Base-by-base conservation (phyloP, 2,888 invertebrate genomes). In the Pantelozetes paolii region DNA sequence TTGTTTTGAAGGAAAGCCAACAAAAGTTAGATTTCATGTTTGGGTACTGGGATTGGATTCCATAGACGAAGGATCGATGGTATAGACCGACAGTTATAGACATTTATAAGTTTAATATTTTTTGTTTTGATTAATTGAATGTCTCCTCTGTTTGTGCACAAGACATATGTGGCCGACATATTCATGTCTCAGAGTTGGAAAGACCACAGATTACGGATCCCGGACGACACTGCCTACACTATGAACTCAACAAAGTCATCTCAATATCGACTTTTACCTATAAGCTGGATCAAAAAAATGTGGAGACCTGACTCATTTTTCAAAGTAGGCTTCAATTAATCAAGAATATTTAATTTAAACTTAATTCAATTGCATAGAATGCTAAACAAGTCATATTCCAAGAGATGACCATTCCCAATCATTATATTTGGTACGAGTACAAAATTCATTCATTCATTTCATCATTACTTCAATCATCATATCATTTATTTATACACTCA, bases 61-160 rank as follows among this genome's bases (percentile, higher is more conserved):
- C n/a, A 94, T 95, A 78, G 93, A 94, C 81, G 95, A 94, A 82
- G 93, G 94, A 83, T 93, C 93, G 59, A 95, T 95, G 94, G 92
- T 90, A 64, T 59, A 28, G 28, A 6, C 11, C 6, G 3, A 20
- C 15, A 8, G 36, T 11, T 48, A 57, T 57, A 26, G 26, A 57
- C 13, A 57, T 23, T 26, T n/a, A 13, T 50, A 50, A 50, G 20
- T n/a, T 50, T 8, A 50, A 50, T 50, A 50, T 36, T 8, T 36
- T 36, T 36, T 36, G 36, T 36, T 36, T 15, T 50, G 50, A 50
- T 50, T 50, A 20, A 50, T 50, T 50, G 50, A 50, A n/a, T 50
- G 50, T n/a, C 5, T 36, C 6, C 36, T n/a, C 36, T 36, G 6
- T 11, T 11, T 36, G 36, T 36, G 36, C 36, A 8, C 11, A 36